A percentile compares a stretch with the other conserved stretches of the same genome.
Conservation (phyloP, 2,113 vertebrate species). For the Trogon surrucura region DNA sequence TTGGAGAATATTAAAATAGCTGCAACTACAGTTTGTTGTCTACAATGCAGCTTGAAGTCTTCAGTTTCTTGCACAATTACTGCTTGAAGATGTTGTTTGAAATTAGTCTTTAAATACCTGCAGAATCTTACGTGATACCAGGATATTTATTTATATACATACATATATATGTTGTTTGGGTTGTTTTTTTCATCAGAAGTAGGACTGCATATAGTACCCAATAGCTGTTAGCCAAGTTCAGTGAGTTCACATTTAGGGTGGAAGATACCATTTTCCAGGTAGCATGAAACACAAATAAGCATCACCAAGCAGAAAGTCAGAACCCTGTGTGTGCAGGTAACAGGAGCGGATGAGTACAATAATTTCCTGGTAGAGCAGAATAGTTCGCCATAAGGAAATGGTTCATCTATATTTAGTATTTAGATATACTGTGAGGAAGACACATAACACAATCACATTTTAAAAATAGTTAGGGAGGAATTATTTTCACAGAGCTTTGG, state of each 20-base stretch:
- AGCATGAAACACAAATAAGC: background rate
- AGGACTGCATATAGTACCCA: background rate
- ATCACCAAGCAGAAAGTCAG: background rate
- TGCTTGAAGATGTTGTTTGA: background rate
- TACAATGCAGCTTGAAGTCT: background rate
- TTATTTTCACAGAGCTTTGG: background rate
- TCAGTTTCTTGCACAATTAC: background rate
- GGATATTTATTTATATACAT: background rate
- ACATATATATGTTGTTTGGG: no score
- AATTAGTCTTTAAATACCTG: background rate
- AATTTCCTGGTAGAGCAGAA: background rate
- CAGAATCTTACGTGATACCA: background rate
- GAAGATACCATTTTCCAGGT: background rate
- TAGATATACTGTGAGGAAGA: background rate
- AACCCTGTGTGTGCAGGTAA: background rate
- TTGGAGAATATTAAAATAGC: background rate
- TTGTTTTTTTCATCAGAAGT: background rate
- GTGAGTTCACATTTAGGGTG: background rate
- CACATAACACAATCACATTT: background rate
- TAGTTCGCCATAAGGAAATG: background rate
- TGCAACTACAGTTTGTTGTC: background rate
- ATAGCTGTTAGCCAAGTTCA: background rate
- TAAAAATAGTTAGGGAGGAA: background rate
- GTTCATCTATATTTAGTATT: background rate
- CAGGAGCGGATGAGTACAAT: accelerated